A percentile compares a stretch with the other conserved stretches of the same genome.
phyloP scores from a whole-genome alignment of 2,888 invertebrate genomes.

The Drosophila trichaetosa region DNA sequence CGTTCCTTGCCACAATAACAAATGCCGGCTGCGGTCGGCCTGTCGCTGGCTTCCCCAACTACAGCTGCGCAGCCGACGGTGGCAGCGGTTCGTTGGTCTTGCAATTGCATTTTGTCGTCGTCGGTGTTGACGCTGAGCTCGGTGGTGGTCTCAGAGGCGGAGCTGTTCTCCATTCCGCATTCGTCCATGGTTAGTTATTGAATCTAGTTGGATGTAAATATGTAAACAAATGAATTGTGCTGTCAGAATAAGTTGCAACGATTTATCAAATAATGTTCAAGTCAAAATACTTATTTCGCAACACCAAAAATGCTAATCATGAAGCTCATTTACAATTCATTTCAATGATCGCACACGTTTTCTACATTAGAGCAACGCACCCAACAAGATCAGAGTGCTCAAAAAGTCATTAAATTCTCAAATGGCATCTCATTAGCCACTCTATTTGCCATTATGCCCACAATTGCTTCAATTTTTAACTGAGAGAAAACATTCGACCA shows the following conservation, averaged over 20 bases:
- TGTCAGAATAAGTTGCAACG: constrained; percentile 18
- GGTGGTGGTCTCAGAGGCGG: constrained; percentile 63
- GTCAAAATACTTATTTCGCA: background rate
- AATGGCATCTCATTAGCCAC: constrained; percentile 13
- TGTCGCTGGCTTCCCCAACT: constrained; percentile 40
- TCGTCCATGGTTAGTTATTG: constrained; percentile 70
- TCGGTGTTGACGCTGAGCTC: constrained; percentile 65
- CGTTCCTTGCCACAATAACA: constrained; percentile 93
- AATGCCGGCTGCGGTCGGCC: constrained; percentile 69
- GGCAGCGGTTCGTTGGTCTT: constrained; percentile 42
- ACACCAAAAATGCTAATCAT: background rate
- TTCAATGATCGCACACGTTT: constrained; percentile 12
- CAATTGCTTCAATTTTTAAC: constrained; percentile 13
- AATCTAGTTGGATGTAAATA: constrained; percentile 43
- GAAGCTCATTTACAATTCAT: background rate
- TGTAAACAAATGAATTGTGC: constrained; percentile 65
- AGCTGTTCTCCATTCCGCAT: constrained; percentile 68
- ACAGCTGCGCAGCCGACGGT: constrained; percentile 10
- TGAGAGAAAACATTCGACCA: constrained; percentile 4
- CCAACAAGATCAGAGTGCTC: constrained; percentile 16
- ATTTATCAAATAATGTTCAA: constrained; percentile 26
- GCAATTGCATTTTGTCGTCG: constrained; percentile 60
- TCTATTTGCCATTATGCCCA: constrained; percentile 1
- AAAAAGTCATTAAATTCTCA: constrained; percentile 7
- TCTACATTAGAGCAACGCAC: constrained; percentile 8